Base-by-base conservation (phyloP, 1,140 invertebrate genomes). In the Oreohelix idahoensis region DNA sequence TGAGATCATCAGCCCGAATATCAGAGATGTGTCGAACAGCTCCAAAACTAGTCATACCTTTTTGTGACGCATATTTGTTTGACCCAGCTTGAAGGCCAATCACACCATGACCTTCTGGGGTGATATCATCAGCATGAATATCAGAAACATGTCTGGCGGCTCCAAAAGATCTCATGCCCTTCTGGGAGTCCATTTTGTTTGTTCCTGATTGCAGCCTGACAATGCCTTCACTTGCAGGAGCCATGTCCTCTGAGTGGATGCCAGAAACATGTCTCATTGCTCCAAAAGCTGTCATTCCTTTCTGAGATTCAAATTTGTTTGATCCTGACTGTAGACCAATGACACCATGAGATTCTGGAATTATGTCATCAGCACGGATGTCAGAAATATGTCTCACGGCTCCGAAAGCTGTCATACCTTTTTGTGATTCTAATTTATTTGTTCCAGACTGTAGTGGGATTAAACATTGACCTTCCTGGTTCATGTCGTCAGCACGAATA, bases 311-410 rank as follows among this genome's bases (percentile, higher is more conserved):
- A 66, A 8, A 66, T 17, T 66, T 66, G 29, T 66, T 66, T 8
- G 63, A 66, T 66, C 63, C 63, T 2, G 63, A 10, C 63, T 66
- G 63, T 4, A 66, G 63, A 66, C 63, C 63, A 66, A 66, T 66
- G 5, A 66, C 63, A 13, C n/a, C 63, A 23, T 66, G 63, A 2
- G 63, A 29, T 5, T 66, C 63, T 8, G 63, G 63, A 10, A 5
- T 35, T 8, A 66, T 66, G 5, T 2, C n/a, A 66, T 32, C 29
- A 2, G 63, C 63, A 10, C 29, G n/a, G 63, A 66, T 66, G 29
- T 66, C 63, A 11, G 63, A 66, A 11, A 66, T 17, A 23, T 66
- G 63, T 8, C 63, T 29, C 20, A 66, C 63, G 20, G 63, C 63
- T 8, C 63, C 63, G 32, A 66, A 66, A 11, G 63, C 2, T 29